Percentiles rank a stretch among this genome's conserved stretches.
These are phyloP conservation scores for Helostoma temminkii DNA, from an alignment of 2,797 vertebrate species.

Conservation along the genomic window DNA sequence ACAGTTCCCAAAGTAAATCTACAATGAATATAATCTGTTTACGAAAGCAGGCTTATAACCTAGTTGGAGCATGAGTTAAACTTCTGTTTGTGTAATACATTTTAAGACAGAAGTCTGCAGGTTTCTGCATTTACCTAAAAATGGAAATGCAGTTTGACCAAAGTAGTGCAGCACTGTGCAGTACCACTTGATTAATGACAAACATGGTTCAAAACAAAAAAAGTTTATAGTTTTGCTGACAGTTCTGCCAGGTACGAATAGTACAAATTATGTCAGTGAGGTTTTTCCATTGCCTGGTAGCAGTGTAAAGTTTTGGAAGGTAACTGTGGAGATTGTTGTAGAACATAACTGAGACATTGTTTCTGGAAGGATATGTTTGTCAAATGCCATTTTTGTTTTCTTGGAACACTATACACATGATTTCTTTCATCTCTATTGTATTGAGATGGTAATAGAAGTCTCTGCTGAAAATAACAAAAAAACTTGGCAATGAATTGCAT, in stretches of 20 bases:
- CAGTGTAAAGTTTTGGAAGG: not conserved
- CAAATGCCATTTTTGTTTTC: not conserved
- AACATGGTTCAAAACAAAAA: constrained; percentile 12
- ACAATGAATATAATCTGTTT: not conserved
- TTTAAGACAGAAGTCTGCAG: not conserved
- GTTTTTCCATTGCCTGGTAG: not conserved
- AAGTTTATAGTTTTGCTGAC: not conserved
- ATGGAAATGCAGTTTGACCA: not conserved
- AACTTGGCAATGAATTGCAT: not conserved
- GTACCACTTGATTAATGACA: not conserved
- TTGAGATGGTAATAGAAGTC: not conserved
- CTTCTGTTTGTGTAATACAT: not conserved
- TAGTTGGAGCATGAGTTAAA: not conserved
- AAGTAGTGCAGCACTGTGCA: not conserved
- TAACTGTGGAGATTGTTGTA: constrained; percentile 1
- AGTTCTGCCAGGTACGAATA: not conserved
- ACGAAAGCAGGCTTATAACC: not conserved
- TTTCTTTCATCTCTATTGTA: not conserved
- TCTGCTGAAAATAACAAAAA: not conserved
- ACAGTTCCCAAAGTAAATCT: not conserved
- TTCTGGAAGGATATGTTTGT: not conserved
- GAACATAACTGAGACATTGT: not conserved
- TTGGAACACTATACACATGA: not conserved
- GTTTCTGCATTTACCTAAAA: not conserved
- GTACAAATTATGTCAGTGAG: not conserved